A percentile compares a stretch with the other conserved stretches of the same genome.
These are phyloP conservation scores for Diadromus collaris DNA, from an alignment of 2,888 invertebrate genomes.

Conservation along the genomic window DNA sequence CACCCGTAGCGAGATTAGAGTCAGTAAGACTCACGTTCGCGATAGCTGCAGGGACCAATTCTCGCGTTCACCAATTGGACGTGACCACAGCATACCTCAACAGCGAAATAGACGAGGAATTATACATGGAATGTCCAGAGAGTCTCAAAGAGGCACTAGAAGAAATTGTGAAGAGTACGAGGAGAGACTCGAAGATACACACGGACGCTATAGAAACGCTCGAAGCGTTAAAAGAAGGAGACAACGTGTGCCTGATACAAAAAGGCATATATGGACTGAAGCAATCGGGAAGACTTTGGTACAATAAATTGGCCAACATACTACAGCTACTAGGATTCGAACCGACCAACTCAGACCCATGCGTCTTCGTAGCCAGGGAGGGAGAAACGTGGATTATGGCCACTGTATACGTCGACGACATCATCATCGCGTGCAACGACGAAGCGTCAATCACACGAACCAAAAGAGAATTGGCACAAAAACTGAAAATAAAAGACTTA, in stretches of 20 bases:
- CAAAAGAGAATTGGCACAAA: not conserved
- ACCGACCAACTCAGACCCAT: slow-evolving; percentile 15
- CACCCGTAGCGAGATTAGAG: slow-evolving; percentile 38
- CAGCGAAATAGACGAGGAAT: slow-evolving; percentile 22
- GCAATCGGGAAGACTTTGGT: slow-evolving; percentile 27
- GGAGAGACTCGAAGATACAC: not conserved
- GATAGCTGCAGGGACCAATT: not conserved
- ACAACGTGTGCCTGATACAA: not conserved
- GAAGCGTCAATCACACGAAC: not conserved
- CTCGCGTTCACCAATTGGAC: slow-evolving; percentile 28
- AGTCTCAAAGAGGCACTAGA: slow-evolving; percentile 12
- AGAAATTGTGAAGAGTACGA: not conserved
- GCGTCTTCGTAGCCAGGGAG: not conserved
- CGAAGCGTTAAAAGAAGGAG: not conserved
- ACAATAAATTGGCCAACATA: not conserved
- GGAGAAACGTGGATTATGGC: not conserved
- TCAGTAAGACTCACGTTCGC: not conserved
- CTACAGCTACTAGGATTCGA: slow-evolving; percentile 1
- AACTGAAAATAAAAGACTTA: slow-evolving; percentile 24
- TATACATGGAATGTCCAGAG: slow-evolving; percentile 23
- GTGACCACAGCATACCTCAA: slow-evolving; percentile 34
- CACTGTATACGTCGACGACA: slow-evolving; percentile 25
- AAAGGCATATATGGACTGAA: slow-evolving; percentile 32
- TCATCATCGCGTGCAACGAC: not conserved
- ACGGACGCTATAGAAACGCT: slow-evolving; percentile 13